These are phyloP conservation scores for Colletes latitarsis DNA, from an alignment of 1,140 invertebrate species.

Conservation along the genomic window DNA sequence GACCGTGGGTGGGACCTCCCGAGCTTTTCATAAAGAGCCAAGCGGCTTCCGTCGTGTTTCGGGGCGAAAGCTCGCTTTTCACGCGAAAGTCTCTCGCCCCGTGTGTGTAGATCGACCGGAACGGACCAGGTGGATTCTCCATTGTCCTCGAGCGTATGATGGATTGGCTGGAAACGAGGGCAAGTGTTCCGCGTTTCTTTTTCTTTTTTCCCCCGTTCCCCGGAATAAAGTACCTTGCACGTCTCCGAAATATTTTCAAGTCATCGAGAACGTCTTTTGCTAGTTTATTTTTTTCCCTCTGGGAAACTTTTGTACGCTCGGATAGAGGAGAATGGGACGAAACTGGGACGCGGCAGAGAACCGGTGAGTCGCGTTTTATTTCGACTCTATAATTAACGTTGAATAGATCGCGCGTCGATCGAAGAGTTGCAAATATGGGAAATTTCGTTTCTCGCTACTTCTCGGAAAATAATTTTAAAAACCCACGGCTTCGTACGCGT, in stretches of 20 bases:
- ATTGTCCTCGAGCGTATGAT: slow-evolving; percentile 59
- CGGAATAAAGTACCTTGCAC: background rate
- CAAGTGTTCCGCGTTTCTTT: slow-evolving; percentile 22
- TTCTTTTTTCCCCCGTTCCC: background rate
- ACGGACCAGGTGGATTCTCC: slow-evolving; percentile 29
- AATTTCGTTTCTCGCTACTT: too few species aligned
- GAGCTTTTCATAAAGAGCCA: slow-evolving; percentile 56
- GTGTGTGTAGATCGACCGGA: slow-evolving; percentile 40
- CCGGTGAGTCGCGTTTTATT: too few species aligned
- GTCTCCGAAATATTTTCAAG: slow-evolving; percentile 15
- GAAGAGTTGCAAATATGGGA: too few species aligned
- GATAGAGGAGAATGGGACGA: too few species aligned
- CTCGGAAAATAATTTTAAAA: too few species aligned
- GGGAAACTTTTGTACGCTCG: too few species aligned
- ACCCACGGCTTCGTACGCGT: too few species aligned
- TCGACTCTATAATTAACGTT: too few species aligned
- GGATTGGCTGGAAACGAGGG: slow-evolving; percentile 47
- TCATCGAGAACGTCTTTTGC: background rate
- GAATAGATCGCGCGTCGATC: too few species aligned
- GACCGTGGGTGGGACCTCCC: slow-evolving; percentile 17
- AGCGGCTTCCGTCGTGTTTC: slow-evolving; percentile 27
- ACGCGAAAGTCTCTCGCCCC: slow-evolving; percentile 37
- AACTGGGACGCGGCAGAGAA: too few species aligned
- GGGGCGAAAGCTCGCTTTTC: slow-evolving; percentile 50
- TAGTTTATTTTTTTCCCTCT: too few species aligned